phyloP scores from a whole-genome alignment of 1,140 invertebrate genomes.

The Drosophila triauraria region DNA sequence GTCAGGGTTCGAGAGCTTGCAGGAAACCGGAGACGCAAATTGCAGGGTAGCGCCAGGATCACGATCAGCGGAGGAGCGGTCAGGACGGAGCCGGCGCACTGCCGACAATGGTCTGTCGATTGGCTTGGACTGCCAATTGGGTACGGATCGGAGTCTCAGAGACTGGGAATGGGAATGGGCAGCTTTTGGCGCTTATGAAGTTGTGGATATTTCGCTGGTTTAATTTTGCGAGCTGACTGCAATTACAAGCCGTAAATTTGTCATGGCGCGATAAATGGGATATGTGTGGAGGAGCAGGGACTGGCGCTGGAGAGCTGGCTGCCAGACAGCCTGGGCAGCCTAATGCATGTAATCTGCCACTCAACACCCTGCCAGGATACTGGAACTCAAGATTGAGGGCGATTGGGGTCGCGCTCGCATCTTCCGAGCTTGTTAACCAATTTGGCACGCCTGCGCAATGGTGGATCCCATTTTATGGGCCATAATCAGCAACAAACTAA shows the following conservation, averaged over 20 bases:
- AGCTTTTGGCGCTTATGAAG: conserved; percentile 70
- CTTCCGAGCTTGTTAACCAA: conserved; percentile 61
- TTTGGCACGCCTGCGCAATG: conserved; percentile 59
- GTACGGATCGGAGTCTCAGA: neutral
- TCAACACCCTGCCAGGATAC: conserved; percentile 73
- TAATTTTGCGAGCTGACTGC: conserved; percentile 76
- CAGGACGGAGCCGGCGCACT: neutral
- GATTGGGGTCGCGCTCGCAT: conserved; percentile 10
- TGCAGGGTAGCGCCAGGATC: conserved; percentile 66
- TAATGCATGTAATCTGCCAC: conserved; percentile 84
- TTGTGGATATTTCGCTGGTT: conserved; percentile 75
- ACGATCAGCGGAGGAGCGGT: conserved; percentile 23
- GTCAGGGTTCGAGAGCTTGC: conserved; percentile 43
- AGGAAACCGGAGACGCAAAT: conserved; percentile 78
- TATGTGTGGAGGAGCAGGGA: neutral
- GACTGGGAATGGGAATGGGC: conserved; percentile 9
- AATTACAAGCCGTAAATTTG: conserved; percentile 84
- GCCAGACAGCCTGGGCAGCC: conserved; percentile 56
- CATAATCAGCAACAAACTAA: conserved; percentile 79
- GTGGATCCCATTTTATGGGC: conserved; percentile 29
- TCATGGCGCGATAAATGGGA: conserved; percentile 82
- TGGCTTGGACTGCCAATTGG: conserved; percentile 21
- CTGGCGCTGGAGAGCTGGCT: conserved; percentile 6
- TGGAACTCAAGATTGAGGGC: neutral
- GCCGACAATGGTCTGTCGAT: conserved; percentile 32